phyloP scores from a whole-genome alignment of 2,888 invertebrate species.

The Tridacna gigas region DNA sequence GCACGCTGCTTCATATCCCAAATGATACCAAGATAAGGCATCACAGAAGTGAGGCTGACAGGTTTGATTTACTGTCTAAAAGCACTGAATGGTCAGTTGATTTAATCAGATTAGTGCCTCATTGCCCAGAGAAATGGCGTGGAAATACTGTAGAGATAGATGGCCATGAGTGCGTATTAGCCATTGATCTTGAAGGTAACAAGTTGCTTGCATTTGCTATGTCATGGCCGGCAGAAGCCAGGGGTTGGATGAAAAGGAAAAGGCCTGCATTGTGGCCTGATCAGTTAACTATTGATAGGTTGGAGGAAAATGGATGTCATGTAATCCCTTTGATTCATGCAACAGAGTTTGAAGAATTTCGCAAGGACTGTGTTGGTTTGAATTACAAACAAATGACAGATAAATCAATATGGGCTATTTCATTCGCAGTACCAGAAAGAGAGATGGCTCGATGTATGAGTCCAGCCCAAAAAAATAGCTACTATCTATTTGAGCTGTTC shows the following conservation, averaged over 20 bases:
- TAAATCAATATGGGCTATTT: conserved; percentile 25
- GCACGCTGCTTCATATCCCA: conserved; percentile 1
- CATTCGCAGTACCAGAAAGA: conserved; percentile 43
- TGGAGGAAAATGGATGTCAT: conserved; percentile 36
- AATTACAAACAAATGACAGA: not conserved
- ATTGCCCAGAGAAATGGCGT: conserved; percentile 19
- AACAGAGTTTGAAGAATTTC: conserved; percentile 12
- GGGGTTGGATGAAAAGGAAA: conserved; percentile 29
- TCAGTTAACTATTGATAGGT: not conserved
- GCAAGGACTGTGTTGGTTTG: not conserved
- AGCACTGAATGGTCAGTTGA: not conserved
- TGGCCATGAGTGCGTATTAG: not conserved
- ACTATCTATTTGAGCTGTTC: conserved; percentile 27
- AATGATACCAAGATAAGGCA: not conserved
- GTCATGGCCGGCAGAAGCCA: conserved; percentile 32
- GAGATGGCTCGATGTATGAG: conserved; percentile 26
- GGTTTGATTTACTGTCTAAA: conserved; percentile 1
- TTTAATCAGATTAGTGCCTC: not conserved
- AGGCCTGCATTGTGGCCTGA: conserved; percentile 27
- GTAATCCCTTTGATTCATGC: conserved; percentile 20
- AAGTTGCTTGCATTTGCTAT: conserved; percentile 32
- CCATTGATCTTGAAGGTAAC: not conserved
- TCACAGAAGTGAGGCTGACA: not conserved
- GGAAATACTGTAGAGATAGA: not conserved
- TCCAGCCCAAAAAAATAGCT: conserved; percentile 29